Evolutionary conservation across 2,797 vertebrate genomes (phyloP), one percentile per base, ranked within the genome.

Genomic region (Neosilurus hyrtlii): DNA sequence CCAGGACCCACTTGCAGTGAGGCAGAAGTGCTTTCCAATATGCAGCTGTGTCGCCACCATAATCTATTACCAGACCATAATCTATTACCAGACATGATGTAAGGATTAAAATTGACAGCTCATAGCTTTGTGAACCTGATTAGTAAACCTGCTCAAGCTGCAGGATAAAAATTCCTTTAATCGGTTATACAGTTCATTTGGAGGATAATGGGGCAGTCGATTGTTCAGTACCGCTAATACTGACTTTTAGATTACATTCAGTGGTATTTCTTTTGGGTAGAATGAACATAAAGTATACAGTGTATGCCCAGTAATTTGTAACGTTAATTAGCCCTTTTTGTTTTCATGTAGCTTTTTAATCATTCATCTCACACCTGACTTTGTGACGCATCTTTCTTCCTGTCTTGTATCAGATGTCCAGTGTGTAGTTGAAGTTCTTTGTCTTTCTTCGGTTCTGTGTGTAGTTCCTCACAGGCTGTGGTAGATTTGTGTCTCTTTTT

Each of bases 291-390:
- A 24, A 72, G 30, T 22, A 22, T 49, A 61, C 75, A 77, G 75
- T 63, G 75, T 63, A 63, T 78, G 59, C 37, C 43, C 61, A 63
- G 43, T 15, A 51, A 26, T 26, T 11, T 43, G 7, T 18, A 43
- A 43, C 12, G 10, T 62, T 22, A 43, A 59, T 37, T 65, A 63
- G 26, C 79, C 63, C 78, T n/a, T 80, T n/a, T 18, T 4, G 52
- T 49, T 72, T 54, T 9, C 54, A 37, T 20, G 15, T 35, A 74
- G 2, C 24, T 18, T 74, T 35, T 57, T 20, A 37, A 7, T 24
- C 73, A 43, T 76, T 35, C 20, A 1, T 35, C 68, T 83, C 14
- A 63, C 66, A 4, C 65, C 43, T 56, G 59, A 80, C 86, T 70
- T 52, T 56, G 30, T 61, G 26, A 57, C 2, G 5, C 30, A 20